Evolutionary conservation across 2,888 invertebrate genomes (phyloP), one percentile per base, ranked within the genome.

Genomic region (Neoaliturus tenellus): DNA sequence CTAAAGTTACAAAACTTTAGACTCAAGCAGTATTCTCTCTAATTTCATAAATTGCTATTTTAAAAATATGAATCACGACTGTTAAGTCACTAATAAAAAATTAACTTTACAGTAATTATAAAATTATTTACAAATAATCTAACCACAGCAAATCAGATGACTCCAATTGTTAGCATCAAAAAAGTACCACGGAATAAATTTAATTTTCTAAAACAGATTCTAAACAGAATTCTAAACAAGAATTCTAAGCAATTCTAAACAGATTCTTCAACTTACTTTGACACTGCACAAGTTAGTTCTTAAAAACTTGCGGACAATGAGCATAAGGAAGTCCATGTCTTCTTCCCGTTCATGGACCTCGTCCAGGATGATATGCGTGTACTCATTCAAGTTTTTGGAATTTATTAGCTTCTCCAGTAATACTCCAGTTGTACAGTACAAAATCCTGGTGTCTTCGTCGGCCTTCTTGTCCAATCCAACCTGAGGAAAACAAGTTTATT

Each of bases 281-380:
- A 85, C 85, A 44, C 83, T 51, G 5, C 67, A 73, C 12, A 80
- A 83, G 48, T 82, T 83, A 44, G 62, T 83, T 85, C 93, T 91
- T 35, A 97, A 91, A 69, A 98, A 92, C 88, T 95, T 96, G 85
- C 96, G 94, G 0, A 98, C 94, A 12, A 99, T 91, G 14, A 98
- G 92, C 28, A 99, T 90, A 0, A 97, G 91, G 89, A 99, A 98
- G 89, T 99, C 99, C 93, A 98, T 96, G 33, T 98, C 96, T 89
- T 97, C 95, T 87, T 96, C 96, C 51, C 99, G 92, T 90, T 99
- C 99, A 88, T 99, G 98, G 0, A 98, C 96, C 91, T 99, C 98
- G 89, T 98, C 98, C 8, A 99, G 91, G 85, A 98, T 94, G 51
- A 99, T 93, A 89, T 99, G 99, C 0, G 98, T 97, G 89, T 93